Base-by-base conservation (phyloP, 2,888 invertebrate genomes). In the Cabera pusaria region DNA sequence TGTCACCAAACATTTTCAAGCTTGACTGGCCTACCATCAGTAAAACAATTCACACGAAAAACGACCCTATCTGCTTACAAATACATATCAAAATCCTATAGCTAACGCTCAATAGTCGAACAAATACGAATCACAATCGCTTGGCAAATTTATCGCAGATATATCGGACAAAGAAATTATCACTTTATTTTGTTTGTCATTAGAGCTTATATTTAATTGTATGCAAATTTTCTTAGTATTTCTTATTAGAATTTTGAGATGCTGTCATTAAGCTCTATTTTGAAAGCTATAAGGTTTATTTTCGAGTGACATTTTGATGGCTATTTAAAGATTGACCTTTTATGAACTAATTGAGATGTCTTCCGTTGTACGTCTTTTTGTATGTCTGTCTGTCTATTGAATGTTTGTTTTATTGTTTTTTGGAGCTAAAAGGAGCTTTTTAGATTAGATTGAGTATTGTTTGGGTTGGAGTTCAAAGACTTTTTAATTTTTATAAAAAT, bases 1-100 rank as follows among this genome's bases (percentile, higher is more conserved):
- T 88, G 88, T 88, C 87, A 88, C 86, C 86, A 86, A 85, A 86
- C 86, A 86, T 86, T 85, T 49, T 85, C 79, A 81, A 78, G 76
- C 78, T 64, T 64, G 70, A 69, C 72, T 76, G 70, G 61, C 56
- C 58, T 25, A 52, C 50, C 72, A 72, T 78, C 58, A 59, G 44
- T 47, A 36, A 36, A 14, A 29, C 37, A 36, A 31, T 3, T 0
- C 35, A 31, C 0, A 37, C 29, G 19, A 48, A 48, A 48, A 6
- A 26, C 18, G 23, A 41, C 51, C 48, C 48, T 55, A 28, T 8
- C 14, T 14, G 14, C 2, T 14, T 4, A 14, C 2, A 2, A 14
- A 14, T 14, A 14, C 14, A 4, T 14, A 14, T 14, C 14, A 14
- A 2, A 3, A 14, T 14, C 2, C 14, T 14, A 14, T 14, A 4